Evolutionary conservation across 2,113 vertebrate species (phyloP).

Genomic region (Paraplagusia blochii): DNA sequence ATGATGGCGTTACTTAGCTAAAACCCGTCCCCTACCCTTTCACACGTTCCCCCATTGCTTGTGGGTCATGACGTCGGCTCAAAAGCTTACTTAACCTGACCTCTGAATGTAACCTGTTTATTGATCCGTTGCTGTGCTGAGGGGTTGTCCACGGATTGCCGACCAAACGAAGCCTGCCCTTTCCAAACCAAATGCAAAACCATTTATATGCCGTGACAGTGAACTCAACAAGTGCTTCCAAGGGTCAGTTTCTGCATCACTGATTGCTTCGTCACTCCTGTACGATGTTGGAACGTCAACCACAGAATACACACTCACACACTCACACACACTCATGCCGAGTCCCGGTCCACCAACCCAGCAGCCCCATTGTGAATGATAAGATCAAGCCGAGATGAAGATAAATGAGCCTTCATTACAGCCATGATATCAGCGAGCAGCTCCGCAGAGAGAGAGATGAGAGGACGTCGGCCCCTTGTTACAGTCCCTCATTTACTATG

Average conservation of each 20-base stretch:
- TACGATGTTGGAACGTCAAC: slow-evolving; percentile 15
- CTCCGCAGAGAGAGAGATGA: slow-evolving; percentile 36
- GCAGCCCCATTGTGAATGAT: slow-evolving; percentile 62
- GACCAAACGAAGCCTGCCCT: slow-evolving; percentile 26
- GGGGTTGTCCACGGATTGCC: slow-evolving; percentile 17
- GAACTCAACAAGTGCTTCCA: slow-evolving; percentile 45
- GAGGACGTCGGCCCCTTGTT: slow-evolving; percentile 25
- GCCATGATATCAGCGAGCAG: slow-evolving; percentile 51
- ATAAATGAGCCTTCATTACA: slow-evolving; percentile 75
- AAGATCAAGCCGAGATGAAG: slow-evolving; percentile 66
- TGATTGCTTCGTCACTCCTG: slow-evolving; percentile 11
- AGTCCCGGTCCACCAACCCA: slow-evolving; percentile 49
- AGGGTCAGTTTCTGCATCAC: slow-evolving; percentile 21
- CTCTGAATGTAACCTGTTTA: slow-evolving; percentile 42
- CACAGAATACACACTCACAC: slow-evolving; percentile 40
- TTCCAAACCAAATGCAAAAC: slow-evolving; percentile 8
- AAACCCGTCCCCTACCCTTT: slow-evolving; percentile 17
- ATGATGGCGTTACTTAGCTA: slow-evolving; percentile 62
- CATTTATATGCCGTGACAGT: slow-evolving; percentile 9
- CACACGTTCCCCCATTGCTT: slow-evolving; percentile 17
- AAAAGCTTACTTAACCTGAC: slow-evolving; percentile 56
- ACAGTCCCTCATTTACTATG: slow-evolving; percentile 36
- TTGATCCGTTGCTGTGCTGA: slow-evolving; percentile 29
- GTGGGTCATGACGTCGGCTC: slow-evolving; percentile 21
- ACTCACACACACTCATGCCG: too few species aligned